Percentiles rank a stretch among this genome's conserved stretches.
Evolutionary conservation across 2,113 vertebrate genomes (phyloP).

Genomic region (Australoheros scitulus): DNA sequence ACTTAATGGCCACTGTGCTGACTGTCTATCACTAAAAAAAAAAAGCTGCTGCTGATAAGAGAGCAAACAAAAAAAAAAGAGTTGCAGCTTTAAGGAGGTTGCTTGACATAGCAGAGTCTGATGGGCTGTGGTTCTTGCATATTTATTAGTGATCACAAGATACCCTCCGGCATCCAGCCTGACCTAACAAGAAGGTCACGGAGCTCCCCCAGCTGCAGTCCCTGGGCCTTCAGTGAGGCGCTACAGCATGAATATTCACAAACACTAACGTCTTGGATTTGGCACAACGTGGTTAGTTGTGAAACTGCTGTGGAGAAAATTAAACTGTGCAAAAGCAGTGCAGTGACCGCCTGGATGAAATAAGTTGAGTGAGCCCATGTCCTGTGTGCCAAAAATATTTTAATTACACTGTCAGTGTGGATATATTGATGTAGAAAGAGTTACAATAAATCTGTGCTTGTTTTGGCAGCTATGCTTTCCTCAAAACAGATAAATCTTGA

Average conservation of each 20-base stretch:
- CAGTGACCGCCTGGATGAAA: slow-evolving; percentile 20
- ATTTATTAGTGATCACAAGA: slow-evolving; percentile 60
- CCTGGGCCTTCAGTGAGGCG: background rate
- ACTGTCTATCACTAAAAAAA: slow-evolving; percentile 4
- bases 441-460: slow-evolving; percentile 18
- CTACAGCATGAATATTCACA: slow-evolving; percentile 55
- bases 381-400: slow-evolving; percentile 15
- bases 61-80: slow-evolving; percentile 24
- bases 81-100: background rate
- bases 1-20: slow-evolving; percentile 37
- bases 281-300: slow-evolving; percentile 24
- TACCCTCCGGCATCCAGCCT: slow-evolving; percentile 46
- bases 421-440: slow-evolving; percentile 16
- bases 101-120: background rate
- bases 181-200: slow-evolving; percentile 68
- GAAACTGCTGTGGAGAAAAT: slow-evolving; percentile 49
- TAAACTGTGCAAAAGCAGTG: slow-evolving; percentile 1
- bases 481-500: background rate
- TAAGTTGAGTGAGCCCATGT: background rate
- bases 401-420: slow-evolving; percentile 16
- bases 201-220: slow-evolving; percentile 34
- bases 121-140: slow-evolving; percentile 49
- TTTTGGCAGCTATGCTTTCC: slow-evolving; percentile 16
- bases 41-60: slow-evolving; percentile 29
- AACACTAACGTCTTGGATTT: slow-evolving; percentile 20